A percentile compares a stretch with the other conserved stretches of the same genome.
These are phyloP conservation scores for Drosophila neotestacea DNA, from an alignment of 2,888 invertebrate genomes.

Conservation along the genomic window DNA sequence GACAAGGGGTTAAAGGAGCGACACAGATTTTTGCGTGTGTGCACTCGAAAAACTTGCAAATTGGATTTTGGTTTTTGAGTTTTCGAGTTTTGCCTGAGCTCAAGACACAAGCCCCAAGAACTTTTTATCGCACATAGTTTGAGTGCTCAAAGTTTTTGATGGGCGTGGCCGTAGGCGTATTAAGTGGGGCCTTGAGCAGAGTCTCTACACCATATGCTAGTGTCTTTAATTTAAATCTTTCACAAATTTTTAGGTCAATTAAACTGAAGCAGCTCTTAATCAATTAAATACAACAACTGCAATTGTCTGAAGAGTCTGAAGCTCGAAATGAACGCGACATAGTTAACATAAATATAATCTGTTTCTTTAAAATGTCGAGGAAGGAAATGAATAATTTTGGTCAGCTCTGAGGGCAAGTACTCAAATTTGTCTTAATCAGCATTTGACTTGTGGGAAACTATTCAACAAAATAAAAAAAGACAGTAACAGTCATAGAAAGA, in stretches of 20 bases:
- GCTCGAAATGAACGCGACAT: slow-evolving; percentile 37
- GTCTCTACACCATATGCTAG: slow-evolving; percentile 19
- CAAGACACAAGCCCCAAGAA: slow-evolving; percentile 43
- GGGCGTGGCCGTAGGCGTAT: slow-evolving; percentile 7
- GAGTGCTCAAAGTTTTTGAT: slow-evolving; percentile 29
- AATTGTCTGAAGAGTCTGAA: slow-evolving; percentile 67
- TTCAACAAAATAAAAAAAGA: neutral
- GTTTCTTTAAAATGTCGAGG: slow-evolving; percentile 49
- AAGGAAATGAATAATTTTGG: slow-evolving; percentile 74
- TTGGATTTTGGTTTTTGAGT: slow-evolving; percentile 79
- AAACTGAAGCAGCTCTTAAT: slow-evolving; percentile 73
- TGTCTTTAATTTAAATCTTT: slow-evolving; percentile 59
- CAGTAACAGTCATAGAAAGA: neutral
- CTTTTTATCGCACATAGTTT: slow-evolving; percentile 17
- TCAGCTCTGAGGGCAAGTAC: slow-evolving; percentile 5
- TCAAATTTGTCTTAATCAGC: slow-evolving; percentile 73
- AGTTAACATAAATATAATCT: slow-evolving; percentile 34
- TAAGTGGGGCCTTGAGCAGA: slow-evolving; percentile 18
- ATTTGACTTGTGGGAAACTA: slow-evolving; percentile 42
- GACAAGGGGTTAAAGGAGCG: neutral
- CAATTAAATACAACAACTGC: slow-evolving; percentile 65
- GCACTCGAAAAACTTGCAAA: slow-evolving; percentile 77
- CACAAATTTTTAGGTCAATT: slow-evolving; percentile 64
- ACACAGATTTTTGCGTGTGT: slow-evolving; percentile 59
- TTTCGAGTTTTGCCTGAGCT: slow-evolving; percentile 56